Conservation (phyloP, 2,797 vertebrate species). For the Microchirus variegatus region DNA sequence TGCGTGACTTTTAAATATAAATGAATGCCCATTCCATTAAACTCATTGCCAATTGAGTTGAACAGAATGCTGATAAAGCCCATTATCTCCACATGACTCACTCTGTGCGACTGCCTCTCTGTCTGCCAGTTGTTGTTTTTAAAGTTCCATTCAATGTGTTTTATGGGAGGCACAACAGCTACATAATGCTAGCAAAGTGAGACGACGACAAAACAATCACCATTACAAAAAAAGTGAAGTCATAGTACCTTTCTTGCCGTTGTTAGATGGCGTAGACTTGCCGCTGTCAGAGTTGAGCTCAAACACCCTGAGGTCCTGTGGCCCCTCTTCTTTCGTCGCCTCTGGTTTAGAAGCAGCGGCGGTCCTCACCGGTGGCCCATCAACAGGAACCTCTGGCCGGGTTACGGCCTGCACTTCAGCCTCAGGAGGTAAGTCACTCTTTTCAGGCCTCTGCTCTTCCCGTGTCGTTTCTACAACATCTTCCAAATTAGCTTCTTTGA, state of each 20-base stretch:
- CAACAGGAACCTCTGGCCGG: slow-evolving; percentile 32
- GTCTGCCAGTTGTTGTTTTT: no score
- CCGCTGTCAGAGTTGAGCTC: slow-evolving; percentile 98
- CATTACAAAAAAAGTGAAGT: not conserved
- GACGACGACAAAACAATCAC: no score
- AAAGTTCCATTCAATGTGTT: no score
- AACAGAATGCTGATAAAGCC: no score
- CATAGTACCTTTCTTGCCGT: slow-evolving; percentile 93
- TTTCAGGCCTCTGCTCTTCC: slow-evolving; percentile 53
- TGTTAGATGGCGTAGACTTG: slow-evolving; percentile 98
- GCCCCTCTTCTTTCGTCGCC: slow-evolving; percentile 85
- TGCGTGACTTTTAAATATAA: no score
- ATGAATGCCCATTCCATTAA: no score
- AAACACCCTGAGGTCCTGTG: slow-evolving; percentile 93
- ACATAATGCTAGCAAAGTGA: no score
- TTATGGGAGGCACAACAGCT: no score
- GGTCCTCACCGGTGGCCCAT: slow-evolving; percentile 31
- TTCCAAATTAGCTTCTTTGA: slow-evolving; percentile 81
- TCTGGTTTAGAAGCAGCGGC: slow-evolving; percentile 78
- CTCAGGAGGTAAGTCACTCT: slow-evolving; percentile 39
- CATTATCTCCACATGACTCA: no score
- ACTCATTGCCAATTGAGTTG: no score
- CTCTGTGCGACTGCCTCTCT: no score
- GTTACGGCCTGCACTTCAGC: slow-evolving; percentile 36
- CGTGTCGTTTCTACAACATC: slow-evolving; percentile 60